phyloP scores from a whole-genome alignment of 2,888 invertebrate genomes.

The Ferrisia virgata region DNA sequence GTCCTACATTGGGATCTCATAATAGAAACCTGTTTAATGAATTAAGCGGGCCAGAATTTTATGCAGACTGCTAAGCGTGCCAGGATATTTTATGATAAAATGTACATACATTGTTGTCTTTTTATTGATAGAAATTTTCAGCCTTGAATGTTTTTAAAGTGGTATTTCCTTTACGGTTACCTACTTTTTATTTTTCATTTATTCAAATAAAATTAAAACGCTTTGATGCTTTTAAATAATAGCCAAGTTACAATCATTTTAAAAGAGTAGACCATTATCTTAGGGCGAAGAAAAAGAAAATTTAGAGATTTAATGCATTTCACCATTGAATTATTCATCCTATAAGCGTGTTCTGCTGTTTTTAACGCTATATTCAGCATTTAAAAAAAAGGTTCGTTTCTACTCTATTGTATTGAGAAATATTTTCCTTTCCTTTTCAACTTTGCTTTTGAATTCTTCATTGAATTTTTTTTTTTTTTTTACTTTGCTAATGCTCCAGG shows the following conservation, averaged over 20 bases:
- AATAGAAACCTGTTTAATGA: no score
- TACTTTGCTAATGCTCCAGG: slow-evolving; percentile 9
- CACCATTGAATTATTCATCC: slow-evolving; percentile 8
- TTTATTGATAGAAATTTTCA: background rate
- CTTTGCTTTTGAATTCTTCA: slow-evolving; percentile 17
- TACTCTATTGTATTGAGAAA: background rate
- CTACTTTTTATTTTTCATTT: background rate
- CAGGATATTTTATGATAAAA: no score
- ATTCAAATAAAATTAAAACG: background rate
- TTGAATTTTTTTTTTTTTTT: background rate
- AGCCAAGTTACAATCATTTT: background rate
- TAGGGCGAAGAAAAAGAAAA: background rate
- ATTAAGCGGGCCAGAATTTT: no score
- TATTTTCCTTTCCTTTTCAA: slow-evolving; percentile 17
- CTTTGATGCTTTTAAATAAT: background rate
- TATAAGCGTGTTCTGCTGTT: background rate
- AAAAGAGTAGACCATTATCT: background rate
- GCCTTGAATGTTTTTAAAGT: background rate
- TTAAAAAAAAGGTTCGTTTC: slow-evolving; percentile 1
- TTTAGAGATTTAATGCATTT: slow-evolving; percentile 5
- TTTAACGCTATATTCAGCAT: background rate
- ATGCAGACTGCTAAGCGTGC: no score
- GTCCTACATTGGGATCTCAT: no score
- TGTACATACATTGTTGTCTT: no score
- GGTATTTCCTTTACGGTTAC: background rate